Evolutionary conservation across 2,797 vertebrate species (phyloP), one percentile per base, ranked within the genome.

Genomic region (Sebastolobus altivelis): DNA sequence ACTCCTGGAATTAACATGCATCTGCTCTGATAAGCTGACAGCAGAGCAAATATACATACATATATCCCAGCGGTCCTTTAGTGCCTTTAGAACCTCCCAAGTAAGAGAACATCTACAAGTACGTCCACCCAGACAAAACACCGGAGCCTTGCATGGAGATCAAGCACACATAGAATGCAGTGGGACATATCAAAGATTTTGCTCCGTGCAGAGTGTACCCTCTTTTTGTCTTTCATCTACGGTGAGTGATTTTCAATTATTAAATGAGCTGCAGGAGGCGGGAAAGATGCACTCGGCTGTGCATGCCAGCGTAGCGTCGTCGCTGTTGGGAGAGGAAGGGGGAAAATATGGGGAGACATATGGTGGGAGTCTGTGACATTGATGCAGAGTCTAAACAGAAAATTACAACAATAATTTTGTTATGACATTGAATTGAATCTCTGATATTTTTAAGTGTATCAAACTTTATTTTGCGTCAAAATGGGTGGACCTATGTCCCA

Each of bases 161-260:
- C 65, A 70, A 58, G 43, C 52, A 55, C 13, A 25, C 54, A 46
- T 18, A 33, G n/a, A 71, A 72, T 66, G 49, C 2, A 20, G 7
- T 3, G 27, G 43, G 61, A 79, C 72, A 74, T 20, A 13, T 81
- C 68, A 4, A 72, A 65, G 69, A 59, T 29, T 25, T 46, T 16
- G 33, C 46, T 63, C 46, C 2, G 13, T 52, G 22, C 77, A 35
- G 46, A 71, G 33, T 58, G 35, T 20, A 29, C 9, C 14, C 43
- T 25, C 33, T 72, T 38, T 73, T 25, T 69, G 72, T 83, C 72
- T 83, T 80, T 79, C 35, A 77, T 84, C 76, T 67, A 61, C 16
- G 2, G 25, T 38, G 65, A 79, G 49, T 65, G 75, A 85, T 67
- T 87, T 80, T 87, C 54, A 86, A 84, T 80, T 73, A 86, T 78